phyloP scores from a whole-genome alignment of 2,113 vertebrate genomes.

The Apus apus region DNA sequence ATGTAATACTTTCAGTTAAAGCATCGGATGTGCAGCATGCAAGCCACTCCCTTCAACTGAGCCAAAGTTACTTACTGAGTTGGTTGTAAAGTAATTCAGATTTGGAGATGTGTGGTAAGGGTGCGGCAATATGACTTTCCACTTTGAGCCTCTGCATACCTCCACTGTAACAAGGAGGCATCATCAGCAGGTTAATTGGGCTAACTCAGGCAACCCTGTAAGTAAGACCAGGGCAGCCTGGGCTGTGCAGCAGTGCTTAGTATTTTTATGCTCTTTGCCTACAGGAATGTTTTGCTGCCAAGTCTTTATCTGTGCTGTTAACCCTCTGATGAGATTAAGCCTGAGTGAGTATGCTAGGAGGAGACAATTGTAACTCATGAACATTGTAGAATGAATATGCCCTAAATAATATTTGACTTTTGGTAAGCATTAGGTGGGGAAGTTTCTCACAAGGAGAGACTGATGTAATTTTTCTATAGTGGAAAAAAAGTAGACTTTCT shows the following conservation, averaged over 20 bases:
- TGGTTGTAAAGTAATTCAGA: not conserved
- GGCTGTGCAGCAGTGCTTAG: not conserved
- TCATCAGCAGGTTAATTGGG: accelerated
- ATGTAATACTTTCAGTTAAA: not conserved
- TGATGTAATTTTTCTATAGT: not conserved
- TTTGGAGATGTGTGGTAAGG: not conserved
- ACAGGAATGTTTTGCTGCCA: not conserved
- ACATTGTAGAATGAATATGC: not conserved
- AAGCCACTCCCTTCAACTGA: not conserved
- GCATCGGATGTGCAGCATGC: not conserved
- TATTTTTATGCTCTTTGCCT: not conserved
- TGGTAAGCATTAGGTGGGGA: not conserved
- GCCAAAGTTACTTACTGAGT: not conserved
- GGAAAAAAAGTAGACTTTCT: not conserved
- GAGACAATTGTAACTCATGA: not conserved
- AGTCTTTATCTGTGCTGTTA: not conserved
- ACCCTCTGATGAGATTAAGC: not conserved
- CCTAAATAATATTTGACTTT: not conserved
- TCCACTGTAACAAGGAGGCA: not conserved
- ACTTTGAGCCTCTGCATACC: not conserved
- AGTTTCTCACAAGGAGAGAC: not conserved
- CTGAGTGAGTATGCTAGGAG: not conserved
- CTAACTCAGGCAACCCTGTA: not conserved
- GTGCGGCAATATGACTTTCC: not conserved
- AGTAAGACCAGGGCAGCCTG: not conserved